Conservation (phyloP, 1,140 invertebrate species). For the Heliconius hermathena region DNA sequence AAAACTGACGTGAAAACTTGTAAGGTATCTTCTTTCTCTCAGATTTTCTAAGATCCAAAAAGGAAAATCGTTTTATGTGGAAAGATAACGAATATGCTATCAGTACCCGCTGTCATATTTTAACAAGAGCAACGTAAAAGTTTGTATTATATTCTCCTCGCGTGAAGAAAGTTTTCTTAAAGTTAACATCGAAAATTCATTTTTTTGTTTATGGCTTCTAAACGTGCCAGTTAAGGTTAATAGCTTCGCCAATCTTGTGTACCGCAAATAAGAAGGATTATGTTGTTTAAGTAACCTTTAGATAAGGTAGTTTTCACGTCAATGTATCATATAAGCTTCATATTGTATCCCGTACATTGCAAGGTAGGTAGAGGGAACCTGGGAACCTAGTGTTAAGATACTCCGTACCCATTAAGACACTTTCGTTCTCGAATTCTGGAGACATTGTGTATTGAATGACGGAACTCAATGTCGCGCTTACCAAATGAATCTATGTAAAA, state of each 20-base stretch:
- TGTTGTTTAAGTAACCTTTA: not conserved
- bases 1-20: too few species aligned
- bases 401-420: too few species aligned
- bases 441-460: too few species aligned
- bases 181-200: not conserved
- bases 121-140: not conserved
- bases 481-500: too few species aligned
- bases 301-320: not conserved
- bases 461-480: too few species aligned
- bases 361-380: too few species aligned
- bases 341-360: too few species aligned
- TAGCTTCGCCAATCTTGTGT: not conserved
- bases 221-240: not conserved
- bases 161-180: slow-evolving; percentile 1
- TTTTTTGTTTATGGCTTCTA: slow-evolving; percentile 6
- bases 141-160: slow-evolving; percentile 1
- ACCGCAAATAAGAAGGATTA: not conserved
- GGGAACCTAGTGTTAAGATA: too few species aligned
- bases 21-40: too few species aligned
- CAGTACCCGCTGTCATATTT: not conserved
- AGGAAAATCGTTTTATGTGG: not conserved
- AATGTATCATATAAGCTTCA: not conserved
- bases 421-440: too few species aligned
- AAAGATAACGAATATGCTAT: not conserved
- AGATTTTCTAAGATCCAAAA: not conserved